These are phyloP conservation scores for Dasyprocta punctata DNA, from an alignment of 2,113 vertebrate species.

Conservation along the genomic window DNA sequence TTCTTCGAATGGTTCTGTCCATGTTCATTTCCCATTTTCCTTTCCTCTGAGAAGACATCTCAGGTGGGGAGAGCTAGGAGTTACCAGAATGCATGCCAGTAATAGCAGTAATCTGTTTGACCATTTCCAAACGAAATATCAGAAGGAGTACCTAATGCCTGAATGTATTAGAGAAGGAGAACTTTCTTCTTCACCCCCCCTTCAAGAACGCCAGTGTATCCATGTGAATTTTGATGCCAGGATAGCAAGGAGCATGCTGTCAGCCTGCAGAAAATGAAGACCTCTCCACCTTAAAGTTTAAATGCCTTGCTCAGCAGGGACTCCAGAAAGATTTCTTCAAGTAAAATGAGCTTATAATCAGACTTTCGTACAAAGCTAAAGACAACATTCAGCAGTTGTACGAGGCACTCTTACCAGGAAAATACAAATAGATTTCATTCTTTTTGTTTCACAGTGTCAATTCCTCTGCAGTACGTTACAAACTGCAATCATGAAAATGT, in stretches of 20 bases:
- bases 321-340: conserved; percentile 86
- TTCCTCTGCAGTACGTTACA: conserved; percentile 69
- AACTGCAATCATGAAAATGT: conserved; percentile 70
- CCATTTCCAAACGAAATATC: conserved; percentile 66
- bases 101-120: conserved; percentile 66
- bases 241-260: conserved; percentile 72
- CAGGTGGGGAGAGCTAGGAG: neutral
- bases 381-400: conserved; percentile 79
- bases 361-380: conserved; percentile 86
- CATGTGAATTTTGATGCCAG: conserved; percentile 69
- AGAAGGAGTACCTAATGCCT: conserved; percentile 75
- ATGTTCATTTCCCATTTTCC: neutral
- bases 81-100: neutral
- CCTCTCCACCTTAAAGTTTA: conserved; percentile 85
- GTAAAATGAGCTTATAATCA: conserved; percentile 88
- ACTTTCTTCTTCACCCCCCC: neutral
- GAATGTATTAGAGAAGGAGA: conserved; percentile 70
- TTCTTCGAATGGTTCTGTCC: neutral
- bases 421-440: conserved; percentile 80
- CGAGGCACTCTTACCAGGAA: conserved; percentile 77
- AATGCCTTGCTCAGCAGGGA: conserved; percentile 86
- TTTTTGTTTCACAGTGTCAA: conserved; percentile 60
- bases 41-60: neutral
- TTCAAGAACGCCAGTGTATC: conserved; percentile 63
- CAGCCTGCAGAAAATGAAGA: conserved; percentile 83